Base-by-base conservation (phyloP, 1,140 invertebrate species). In the Pogonomyrmex californicus region DNA sequence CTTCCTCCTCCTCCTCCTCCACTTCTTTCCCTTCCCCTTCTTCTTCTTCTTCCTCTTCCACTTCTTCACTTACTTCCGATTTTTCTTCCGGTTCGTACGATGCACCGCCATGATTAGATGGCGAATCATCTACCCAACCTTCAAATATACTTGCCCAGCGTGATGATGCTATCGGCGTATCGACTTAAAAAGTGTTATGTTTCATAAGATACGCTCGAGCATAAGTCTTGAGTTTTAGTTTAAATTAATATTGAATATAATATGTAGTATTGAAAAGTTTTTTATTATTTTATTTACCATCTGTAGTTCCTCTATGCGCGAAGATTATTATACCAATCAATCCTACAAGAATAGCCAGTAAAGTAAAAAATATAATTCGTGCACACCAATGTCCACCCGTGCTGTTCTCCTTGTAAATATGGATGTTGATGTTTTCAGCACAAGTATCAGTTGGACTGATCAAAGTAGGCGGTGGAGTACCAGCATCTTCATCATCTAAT, bases 381-480 rank as follows among this genome's bases (percentile, higher is more conserved):
- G 98, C 97, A 93, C 97, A 98, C 96, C 97, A 97, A 91, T 98
- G 97, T 44, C 97, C 98, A 58, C 97, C 97, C 17, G 97, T 97
- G 10, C 96, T 96, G 86, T 96, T 96, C 63, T 98, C 97, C 90
- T 97, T 97, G 41, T 98, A 96, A 44, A 98, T 96, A 91, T 98
- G 97, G 91, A 98, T 97, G 70, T 97, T 96, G 38, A 97, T 95
- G 92, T 97, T 97, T 36, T 97, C 97, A 88, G 96, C 95, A 58
- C 94, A 93, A 85, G 95, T 92, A 73, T 95, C 92, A 7, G 87
- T 76, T 1, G 90, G 86, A 66, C 76, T 91, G 33, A 88, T 86
- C 63, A 91, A 68, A 51, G 54, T 87, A 66, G 92, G 90, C 6
- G 93, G 89, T 44, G 93, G 89, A n/a, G 85, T 91, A 38, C 89